These are phyloP conservation scores for Luperina testacea DNA, from an alignment of 2,888 invertebrate genomes.

Conservation along the genomic window DNA sequence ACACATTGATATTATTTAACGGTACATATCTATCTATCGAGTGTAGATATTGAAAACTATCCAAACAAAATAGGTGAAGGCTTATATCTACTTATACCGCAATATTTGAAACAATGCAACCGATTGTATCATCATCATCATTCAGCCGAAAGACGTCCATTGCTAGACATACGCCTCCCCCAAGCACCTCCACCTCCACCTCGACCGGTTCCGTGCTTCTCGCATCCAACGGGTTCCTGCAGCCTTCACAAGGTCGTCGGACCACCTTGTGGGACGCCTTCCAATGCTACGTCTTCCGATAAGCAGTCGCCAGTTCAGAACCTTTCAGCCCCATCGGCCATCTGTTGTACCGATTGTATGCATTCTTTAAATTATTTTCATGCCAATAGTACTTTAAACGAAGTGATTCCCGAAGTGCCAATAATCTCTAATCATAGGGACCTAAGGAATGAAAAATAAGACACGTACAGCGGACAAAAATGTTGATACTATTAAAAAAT, in stretches of 20 bases:
- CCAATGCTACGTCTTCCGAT: no score
- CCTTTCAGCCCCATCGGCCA: no score
- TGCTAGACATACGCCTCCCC: no score
- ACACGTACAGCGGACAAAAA: background rate
- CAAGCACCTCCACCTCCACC: no score
- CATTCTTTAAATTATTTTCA: background rate
- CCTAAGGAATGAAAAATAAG: background rate
- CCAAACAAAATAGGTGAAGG: constrained; percentile 62
- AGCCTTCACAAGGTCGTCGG: no score
- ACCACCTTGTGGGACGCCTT: no score
- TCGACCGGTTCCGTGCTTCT: no score
- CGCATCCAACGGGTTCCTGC: no score
- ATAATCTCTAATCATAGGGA: background rate
- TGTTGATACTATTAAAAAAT: background rate
- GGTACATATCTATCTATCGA: constrained; percentile 22
- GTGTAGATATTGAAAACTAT: constrained; percentile 39
- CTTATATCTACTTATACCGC: constrained; percentile 22
- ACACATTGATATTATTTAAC: constrained; percentile 21
- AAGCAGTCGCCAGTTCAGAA: no score
- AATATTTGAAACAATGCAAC: constrained; percentile 19
- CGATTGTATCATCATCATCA: background rate
- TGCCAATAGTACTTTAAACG: background rate
- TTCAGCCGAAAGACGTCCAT: no score
- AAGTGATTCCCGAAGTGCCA: background rate
- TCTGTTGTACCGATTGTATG: no score